Conservation (phyloP, 2,797 vertebrate species). For the Intellagama lesueurii region DNA sequence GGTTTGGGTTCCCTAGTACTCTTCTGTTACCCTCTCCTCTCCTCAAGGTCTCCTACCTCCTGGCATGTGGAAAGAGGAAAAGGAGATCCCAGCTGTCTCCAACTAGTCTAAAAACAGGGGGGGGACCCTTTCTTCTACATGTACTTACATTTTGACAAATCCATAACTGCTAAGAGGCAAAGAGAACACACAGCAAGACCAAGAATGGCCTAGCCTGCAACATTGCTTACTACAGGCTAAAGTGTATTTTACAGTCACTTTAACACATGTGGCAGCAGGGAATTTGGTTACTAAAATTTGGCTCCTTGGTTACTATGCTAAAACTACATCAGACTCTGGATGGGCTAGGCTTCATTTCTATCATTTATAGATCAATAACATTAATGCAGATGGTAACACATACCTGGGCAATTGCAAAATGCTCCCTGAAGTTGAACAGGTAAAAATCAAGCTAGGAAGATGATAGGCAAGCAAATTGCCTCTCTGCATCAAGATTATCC, state of each 20-base stretch:
- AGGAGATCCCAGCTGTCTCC: background rate
- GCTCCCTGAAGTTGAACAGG: background rate
- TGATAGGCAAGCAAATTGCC: background rate
- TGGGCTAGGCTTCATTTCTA: background rate
- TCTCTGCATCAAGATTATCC: background rate
- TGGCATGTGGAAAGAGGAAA: background rate
- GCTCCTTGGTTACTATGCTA: background rate
- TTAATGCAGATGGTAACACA: constrained; percentile 2
- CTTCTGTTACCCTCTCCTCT: background rate
- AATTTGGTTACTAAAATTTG: background rate
- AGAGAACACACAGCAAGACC: background rate
- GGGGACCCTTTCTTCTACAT: background rate
- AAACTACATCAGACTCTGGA: background rate
- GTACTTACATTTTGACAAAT: background rate
- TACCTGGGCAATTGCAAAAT: background rate
- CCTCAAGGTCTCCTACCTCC: too few relatives aligned
- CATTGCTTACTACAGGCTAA: background rate
- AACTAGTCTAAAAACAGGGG: background rate
- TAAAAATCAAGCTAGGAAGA: background rate
- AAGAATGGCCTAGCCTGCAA: background rate
- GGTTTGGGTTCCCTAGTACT: background rate
- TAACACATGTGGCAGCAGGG: constrained; percentile 1
- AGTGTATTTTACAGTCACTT: background rate
- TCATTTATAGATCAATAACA: constrained; percentile 8
- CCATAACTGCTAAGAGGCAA: background rate